A percentile compares a stretch with the other conserved stretches of the same genome.
phyloP scores from a whole-genome alignment of 2,888 invertebrate genomes.

The Caenorhabditis panamensis region DNA sequence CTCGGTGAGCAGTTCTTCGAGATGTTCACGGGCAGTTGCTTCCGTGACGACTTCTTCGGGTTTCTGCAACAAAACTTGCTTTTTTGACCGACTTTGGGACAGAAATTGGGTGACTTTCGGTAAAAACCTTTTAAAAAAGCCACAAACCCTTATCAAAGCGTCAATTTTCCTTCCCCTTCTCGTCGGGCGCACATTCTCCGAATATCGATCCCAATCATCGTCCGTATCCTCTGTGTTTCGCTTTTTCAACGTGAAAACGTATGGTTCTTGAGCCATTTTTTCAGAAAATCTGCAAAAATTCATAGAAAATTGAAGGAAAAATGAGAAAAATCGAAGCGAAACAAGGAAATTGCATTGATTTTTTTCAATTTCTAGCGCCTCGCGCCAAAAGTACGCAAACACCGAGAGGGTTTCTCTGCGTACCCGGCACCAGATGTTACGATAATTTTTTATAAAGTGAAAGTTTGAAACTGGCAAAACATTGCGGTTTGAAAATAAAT shows the following conservation, averaged over 20 bases:
- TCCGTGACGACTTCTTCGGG: conserved; percentile 50
- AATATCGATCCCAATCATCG: conserved; percentile 68
- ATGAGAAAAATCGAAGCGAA: too few species aligned
- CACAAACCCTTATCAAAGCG: conserved; percentile 60
- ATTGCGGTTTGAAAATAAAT: too few species aligned
- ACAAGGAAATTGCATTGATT: too few species aligned
- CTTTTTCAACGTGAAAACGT: conserved; percentile 50
- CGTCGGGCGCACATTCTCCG: conserved; percentile 67
- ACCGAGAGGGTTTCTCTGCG: neutral
- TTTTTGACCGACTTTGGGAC: neutral
- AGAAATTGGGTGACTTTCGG: too few species aligned
- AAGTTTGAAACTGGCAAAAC: too few species aligned
- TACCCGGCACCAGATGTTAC: neutral
- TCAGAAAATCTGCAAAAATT: neutral
- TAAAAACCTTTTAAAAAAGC: too few species aligned
- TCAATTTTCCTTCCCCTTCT: conserved; percentile 63
- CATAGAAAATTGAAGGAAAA: neutral
- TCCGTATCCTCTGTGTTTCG: conserved; percentile 46
- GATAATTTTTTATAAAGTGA: neutral
- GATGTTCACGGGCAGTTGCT: conserved; percentile 38
- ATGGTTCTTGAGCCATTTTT: conserved; percentile 44
- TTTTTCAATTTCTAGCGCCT: too few species aligned
- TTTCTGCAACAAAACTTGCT: conserved; percentile 31
- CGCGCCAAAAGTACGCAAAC: conserved; percentile 1
- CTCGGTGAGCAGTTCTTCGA: conserved; percentile 25